Evolutionary conservation across 2,113 vertebrate genomes (phyloP).

Genomic region (Trogon surrucura): DNA sequence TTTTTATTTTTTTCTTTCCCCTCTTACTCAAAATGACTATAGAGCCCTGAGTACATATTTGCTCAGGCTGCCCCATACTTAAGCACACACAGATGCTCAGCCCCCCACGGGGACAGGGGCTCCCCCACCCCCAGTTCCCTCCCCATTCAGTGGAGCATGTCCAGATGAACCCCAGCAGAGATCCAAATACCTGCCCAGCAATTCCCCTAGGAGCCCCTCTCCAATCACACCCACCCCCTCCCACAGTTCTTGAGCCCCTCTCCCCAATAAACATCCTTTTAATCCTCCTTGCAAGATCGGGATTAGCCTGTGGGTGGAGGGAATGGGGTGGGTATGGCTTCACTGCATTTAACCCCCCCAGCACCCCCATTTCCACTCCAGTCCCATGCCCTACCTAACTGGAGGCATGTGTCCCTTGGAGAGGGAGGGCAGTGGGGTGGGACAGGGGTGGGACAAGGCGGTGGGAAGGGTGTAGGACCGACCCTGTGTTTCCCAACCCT

Average conservation of each 20-base stretch:
- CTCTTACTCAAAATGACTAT: neutral
- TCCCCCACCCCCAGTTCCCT: neutral
- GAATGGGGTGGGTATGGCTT: neutral
- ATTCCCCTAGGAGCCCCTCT: neutral
- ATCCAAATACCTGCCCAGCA: neutral
- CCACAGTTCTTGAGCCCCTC: too few species aligned
- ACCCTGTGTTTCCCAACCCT: too few species aligned
- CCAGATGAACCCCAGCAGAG: neutral
- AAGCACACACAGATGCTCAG: neutral
- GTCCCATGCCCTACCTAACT: neutral
- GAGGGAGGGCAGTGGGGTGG: neutral
- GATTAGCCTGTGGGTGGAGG: neutral
- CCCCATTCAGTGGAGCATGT: fast-evolving
- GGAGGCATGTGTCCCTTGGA: neutral
- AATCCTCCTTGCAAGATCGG: neutral
- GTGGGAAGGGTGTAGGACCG: too few species aligned
- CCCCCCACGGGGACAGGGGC: neutral
- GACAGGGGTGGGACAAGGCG: neutral
- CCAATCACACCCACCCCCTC: fast-evolving
- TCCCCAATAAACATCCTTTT: neutral
- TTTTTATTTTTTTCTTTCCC: neutral
- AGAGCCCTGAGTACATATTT: neutral
- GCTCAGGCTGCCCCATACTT: neutral
- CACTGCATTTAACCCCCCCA: neutral
- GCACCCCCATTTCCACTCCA: neutral